Evolutionary conservation across 2,797 vertebrate species (phyloP).

Genomic region (Coreius guichenoti): DNA sequence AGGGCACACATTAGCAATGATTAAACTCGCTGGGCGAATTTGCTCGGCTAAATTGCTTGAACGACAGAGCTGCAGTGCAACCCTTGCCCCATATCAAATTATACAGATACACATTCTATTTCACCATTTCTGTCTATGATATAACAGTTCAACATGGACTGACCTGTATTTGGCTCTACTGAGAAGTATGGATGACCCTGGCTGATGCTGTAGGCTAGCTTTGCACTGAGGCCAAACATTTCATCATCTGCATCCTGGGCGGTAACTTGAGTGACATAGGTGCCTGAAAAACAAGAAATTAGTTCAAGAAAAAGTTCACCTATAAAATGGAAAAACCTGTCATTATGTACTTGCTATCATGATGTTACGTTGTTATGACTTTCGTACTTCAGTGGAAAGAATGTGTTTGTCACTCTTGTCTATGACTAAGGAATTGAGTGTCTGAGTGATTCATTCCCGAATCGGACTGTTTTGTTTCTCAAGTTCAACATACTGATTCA

Average conservation of each 20-base stretch:
- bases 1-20: slow-evolving; percentile 66
- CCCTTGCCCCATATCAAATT: slow-evolving; percentile 39
- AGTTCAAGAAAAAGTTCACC: not conserved
- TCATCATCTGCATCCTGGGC: slow-evolving; percentile 95
- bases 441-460: not conserved
- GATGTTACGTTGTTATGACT: not conserved
- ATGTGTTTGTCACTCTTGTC: not conserved
- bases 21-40: slow-evolving; percentile 59
- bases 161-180: slow-evolving; percentile 93
- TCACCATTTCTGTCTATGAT: slow-evolving; percentile 19
- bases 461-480: not conserved
- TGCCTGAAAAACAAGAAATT: slow-evolving; percentile 78
- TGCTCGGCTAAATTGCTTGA: slow-evolving; percentile 47
- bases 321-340: not conserved
- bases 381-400: not conserved
- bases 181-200: slow-evolving; percentile 97
- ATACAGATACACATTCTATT: slow-evolving; percentile 10
- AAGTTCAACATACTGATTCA: not conserved
- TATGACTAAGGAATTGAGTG: not conserved
- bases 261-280: slow-evolving; percentile 93
- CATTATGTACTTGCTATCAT: not conserved
- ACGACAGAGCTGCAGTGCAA: slow-evolving; percentile 41
- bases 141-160: slow-evolving; percentile 43
- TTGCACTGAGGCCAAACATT: slow-evolving; percentile 92
- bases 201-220: slow-evolving; percentile 92